Evolutionary conservation across 2,113 vertebrate genomes (phyloP).

Genomic region (Ictalurus punctatus): DNA sequence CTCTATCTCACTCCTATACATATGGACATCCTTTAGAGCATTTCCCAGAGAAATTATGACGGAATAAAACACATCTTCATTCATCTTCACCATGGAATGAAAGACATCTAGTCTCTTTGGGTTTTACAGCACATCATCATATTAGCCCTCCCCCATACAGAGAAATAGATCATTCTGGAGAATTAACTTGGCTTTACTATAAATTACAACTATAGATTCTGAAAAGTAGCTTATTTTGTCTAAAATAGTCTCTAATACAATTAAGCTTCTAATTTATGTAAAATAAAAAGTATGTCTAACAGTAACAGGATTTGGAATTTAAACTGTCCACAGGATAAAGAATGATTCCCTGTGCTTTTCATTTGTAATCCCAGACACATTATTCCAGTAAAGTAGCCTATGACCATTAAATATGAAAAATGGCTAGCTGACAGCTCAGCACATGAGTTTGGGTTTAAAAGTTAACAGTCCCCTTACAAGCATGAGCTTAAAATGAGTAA

Average conservation of each 20-base stretch:
- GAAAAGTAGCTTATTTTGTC: conserved; percentile 97
- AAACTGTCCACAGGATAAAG: conserved; percentile 91
- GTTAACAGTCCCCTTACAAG: conserved; percentile 72
- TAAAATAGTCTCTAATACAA: conserved; percentile 98
- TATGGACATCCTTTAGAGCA: conserved; percentile 88
- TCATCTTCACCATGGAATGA: conserved; percentile 96
- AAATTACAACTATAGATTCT: conserved; percentile 97
- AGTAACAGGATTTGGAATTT: conserved; percentile 95
- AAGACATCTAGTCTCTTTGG: conserved; percentile 85
- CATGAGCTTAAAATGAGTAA: conserved; percentile 64
- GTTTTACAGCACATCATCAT: conserved; percentile 93
- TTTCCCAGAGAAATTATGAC: conserved; percentile 95
- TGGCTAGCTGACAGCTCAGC: conserved; percentile 82
- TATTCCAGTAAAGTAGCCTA: conserved; percentile 90
- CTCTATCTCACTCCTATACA: conserved; percentile 66
- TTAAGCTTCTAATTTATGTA: conserved; percentile 98
- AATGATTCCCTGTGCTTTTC: conserved; percentile 92
- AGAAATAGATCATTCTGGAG: conserved; percentile 96
- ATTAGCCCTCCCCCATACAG: conserved; percentile 83
- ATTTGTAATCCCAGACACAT: conserved; percentile 94
- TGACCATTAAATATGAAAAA: conserved; percentile 91
- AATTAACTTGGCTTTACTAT: conserved; percentile 97
- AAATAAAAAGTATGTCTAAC: conserved; percentile 95
- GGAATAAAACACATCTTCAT: conserved; percentile 99
- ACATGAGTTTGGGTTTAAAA: conserved; percentile 82